phyloP scores from a whole-genome alignment of 92 coral and sea anemone genomes.

The Palythoa caribaeorum region DNA sequence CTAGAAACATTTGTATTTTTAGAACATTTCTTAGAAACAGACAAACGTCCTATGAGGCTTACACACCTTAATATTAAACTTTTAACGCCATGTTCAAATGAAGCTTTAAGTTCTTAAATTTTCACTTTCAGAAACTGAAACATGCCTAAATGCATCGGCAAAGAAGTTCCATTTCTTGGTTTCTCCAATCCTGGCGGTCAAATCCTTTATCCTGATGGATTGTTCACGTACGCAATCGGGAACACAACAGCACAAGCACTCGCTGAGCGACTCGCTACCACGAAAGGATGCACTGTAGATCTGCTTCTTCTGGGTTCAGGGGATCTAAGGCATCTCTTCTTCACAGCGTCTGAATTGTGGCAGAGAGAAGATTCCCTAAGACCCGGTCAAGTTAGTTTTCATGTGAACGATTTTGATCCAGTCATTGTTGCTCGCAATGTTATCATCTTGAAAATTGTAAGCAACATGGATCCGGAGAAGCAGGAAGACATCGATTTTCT shows the following conservation, averaged over 20 bases:
- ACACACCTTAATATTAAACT: too few relatives aligned
- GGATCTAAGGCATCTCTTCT: constrained; percentile 75
- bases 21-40: too few relatives aligned
- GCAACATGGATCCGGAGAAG: constrained; percentile 52
- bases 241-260: constrained; percentile 67
- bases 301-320: constrained; percentile 71
- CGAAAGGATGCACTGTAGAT: constrained; percentile 50
- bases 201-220: constrained; percentile 56
- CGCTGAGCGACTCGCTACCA: constrained; percentile 60
- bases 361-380: constrained; percentile 51
- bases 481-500: constrained; percentile 67
- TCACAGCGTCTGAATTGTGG: constrained; percentile 68
- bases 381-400: constrained; percentile 58
- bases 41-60: too few relatives aligned
- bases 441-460: constrained; percentile 58
- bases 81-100: too few relatives aligned
- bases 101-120: too few relatives aligned
- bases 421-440: constrained; percentile 71
- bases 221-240: constrained; percentile 65
- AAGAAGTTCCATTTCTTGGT: constrained; percentile 62
- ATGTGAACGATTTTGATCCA: constrained; percentile 76
- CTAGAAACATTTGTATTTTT: too few relatives aligned
- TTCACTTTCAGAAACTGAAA: not conserved
- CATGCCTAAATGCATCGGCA: constrained; percentile 61
- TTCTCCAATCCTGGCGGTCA: constrained; percentile 73